Conservation (phyloP, 1,140 invertebrate genomes). For the Pseudomyrmex sp. region DNA sequence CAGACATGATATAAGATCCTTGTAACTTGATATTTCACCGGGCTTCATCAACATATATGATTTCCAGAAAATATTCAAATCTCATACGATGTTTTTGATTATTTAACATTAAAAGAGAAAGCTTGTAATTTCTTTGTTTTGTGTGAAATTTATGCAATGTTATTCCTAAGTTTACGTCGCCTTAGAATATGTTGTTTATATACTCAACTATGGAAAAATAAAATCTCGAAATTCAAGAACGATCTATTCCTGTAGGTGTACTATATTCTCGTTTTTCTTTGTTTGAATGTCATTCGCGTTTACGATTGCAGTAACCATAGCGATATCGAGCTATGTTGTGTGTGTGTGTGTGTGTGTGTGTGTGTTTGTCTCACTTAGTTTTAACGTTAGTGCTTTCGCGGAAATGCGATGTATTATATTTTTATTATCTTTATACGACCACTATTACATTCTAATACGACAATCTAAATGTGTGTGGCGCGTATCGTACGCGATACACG, state of each 20-base stretch:
- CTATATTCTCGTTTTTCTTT: not conserved
- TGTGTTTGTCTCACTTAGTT: not conserved
- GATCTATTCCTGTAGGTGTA: not conserved
- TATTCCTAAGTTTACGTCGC: not conserved
- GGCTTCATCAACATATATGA: not conserved
- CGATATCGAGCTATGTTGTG: not conserved
- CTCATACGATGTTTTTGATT: not conserved
- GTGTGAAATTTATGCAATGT: not conserved
- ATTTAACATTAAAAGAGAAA: not conserved
- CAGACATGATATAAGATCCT: conserved; percentile 12
- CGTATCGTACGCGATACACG: not conserved
- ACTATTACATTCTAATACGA: conserved; percentile 5
- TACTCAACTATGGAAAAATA: not conserved
- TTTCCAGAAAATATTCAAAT: conserved; percentile 25
- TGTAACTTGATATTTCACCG: not conserved
- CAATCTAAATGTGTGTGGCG: not conserved
- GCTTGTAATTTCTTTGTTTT: not conserved
- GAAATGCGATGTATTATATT: conserved; percentile 5
- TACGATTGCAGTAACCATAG: not conserved
- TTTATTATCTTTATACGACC: not conserved
- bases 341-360: no score
- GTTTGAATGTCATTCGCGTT: not conserved
- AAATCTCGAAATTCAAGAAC: not conserved
- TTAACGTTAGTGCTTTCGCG: not conserved
- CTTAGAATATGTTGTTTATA: not conserved